A percentile compares a stretch with the other conserved stretches of the same genome.
Conservation (phyloP, 2,888 invertebrate genomes). For the Morpho deidamia region DNA sequence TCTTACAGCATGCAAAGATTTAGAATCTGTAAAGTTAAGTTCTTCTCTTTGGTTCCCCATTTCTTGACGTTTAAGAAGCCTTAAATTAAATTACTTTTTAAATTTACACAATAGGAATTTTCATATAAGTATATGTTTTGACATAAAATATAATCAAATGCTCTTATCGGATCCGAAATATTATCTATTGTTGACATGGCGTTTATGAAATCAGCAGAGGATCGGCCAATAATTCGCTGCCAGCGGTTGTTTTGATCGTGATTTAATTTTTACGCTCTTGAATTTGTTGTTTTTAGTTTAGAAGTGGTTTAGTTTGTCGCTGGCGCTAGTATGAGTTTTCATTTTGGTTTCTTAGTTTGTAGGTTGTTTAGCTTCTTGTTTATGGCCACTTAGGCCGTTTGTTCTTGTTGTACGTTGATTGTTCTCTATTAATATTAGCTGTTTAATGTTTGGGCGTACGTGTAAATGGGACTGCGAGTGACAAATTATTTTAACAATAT, state of each 20-base stretch:
- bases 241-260: constrained; percentile 47
- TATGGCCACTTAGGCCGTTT: constrained; percentile 40
- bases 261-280: constrained; percentile 41
- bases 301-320: constrained; percentile 54
- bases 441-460: constrained; percentile 15
- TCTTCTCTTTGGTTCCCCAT: too few relatives aligned
- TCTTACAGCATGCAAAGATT: too few relatives aligned
- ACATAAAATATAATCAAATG: too few relatives aligned
- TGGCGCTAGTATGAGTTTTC: constrained; percentile 40
- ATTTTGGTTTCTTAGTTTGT: constrained; percentile 22
- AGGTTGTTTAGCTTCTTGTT: constrained; percentile 52
- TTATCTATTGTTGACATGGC: not conserved
- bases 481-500: not conserved
- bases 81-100: too few relatives aligned
- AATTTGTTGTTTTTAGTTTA: constrained; percentile 44
- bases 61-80: too few relatives aligned
- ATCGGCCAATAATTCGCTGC: constrained; percentile 26
- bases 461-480: not conserved
- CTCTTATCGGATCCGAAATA: too few relatives aligned
- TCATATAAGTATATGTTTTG: too few relatives aligned
- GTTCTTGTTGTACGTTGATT: constrained; percentile 53
- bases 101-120: too few relatives aligned
- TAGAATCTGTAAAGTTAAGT: too few relatives aligned
- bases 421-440: constrained; percentile 44
- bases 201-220: constrained; percentile 2